Evolutionary conservation across 1,140 invertebrate species (phyloP), one percentile per base, ranked within the genome.

Genomic region (Pseudomyrmex sp.): DNA sequence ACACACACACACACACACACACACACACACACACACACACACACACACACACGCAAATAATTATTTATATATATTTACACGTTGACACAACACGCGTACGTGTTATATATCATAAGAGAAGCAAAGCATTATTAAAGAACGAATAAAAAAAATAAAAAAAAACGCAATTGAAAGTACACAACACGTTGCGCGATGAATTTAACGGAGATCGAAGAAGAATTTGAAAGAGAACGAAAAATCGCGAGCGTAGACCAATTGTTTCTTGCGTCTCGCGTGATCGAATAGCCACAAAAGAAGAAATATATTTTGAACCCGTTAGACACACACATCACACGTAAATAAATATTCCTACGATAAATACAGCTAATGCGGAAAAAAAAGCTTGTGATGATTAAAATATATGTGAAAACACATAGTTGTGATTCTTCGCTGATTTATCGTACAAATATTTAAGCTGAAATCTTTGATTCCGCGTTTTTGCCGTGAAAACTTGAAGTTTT

Each of bases 51-150:
- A 46, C 54, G 54, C 65, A 70, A 70, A 70, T 79, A 50, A 80
- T 79, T 79, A 70, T 70, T 80, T 80, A 72, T 72, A 70, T 59
- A 80, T 80, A 80, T 80, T 80, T 72, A 80, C 76, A 72, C 44
- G 20, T 70, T 70, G 10, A 68, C 26, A 44, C 23, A 35, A 35
- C 35, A 66, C 54, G 20, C 20, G 44, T 79, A 26, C 12, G 76
- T 54, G 63, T 35, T 54, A 18, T 77, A 68, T 59, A 79, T 70
- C 15, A 59, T 44, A 69, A 63, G 59, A 63, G 12, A 12, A 46
- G 23, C 26, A 65, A n/a, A 44, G 35, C 35, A 35, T 35, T 35
- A 35, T 35, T 35, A 35, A 35, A 7, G 5, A 7, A 5, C 35
- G 35, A 35, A 35, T 13, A 58, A 66, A 75, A 35, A 35, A 35